phyloP scores from a whole-genome alignment of 2,797 vertebrate genomes.

The Rhabdomys pumilio region DNA sequence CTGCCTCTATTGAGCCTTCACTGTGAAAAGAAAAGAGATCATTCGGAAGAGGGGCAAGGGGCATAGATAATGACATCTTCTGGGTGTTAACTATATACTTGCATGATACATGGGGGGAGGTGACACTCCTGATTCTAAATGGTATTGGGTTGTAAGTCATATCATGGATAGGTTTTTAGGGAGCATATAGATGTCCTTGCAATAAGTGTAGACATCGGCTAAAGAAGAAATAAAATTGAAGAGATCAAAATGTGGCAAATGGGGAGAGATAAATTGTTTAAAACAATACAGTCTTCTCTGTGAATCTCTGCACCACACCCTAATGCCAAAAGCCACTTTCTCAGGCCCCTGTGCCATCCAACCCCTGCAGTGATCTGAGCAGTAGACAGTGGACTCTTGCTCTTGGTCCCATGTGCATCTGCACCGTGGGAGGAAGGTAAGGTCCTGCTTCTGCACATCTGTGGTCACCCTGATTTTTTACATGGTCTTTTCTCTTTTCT shows the following conservation, averaged over 20 bases:
- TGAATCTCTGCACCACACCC: not conserved
- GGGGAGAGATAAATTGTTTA: not conserved
- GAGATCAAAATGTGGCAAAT: not conserved
- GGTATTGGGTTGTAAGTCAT: not conserved
- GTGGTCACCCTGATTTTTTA: not conserved
- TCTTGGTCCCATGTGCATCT: not conserved
- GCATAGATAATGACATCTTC: not conserved
- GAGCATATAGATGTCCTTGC: not conserved
- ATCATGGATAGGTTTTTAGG: not conserved
- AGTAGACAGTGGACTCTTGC: accelerated
- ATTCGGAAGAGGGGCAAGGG: not conserved
- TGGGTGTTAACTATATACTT: not conserved
- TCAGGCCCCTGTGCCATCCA: not conserved
- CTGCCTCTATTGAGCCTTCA: not conserved
- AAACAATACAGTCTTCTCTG: not conserved
- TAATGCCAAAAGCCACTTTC: too few relatives aligned
- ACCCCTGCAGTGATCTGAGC: not conserved
- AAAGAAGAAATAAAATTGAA: not conserved
- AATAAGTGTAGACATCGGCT: not conserved
- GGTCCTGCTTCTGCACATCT: too few relatives aligned
- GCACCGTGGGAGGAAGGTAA: accelerated
- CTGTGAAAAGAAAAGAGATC: not conserved
- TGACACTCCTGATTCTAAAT: not conserved
- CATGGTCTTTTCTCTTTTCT: not conserved
- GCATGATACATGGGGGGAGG: not conserved